These are phyloP conservation scores for zebrafish (Danio rerio) DNA, from an alignment of 2,113 vertebrate genomes.

Conservation along the genomic window GRCz12tu NC_133193.1:15791501-15792000, in stretches of 20 bases:
- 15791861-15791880: not conserved
- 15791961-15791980: too few species aligned
- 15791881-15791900: not conserved
- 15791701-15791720: not conserved
- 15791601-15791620: not conserved
- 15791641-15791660: not conserved
- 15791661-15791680: not conserved
- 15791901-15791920: too few species aligned
- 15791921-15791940: too few species aligned
- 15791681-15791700: not conserved
- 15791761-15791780: slow-evolving; percentile 9
- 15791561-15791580: slow-evolving; percentile 25
- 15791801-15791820: slow-evolving; percentile 21
- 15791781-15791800: slow-evolving; percentile 20
- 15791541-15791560: not conserved
- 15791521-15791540: slow-evolving; percentile 9
- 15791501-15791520: slow-evolving; percentile 26
- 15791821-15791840: not conserved
- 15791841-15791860: not conserved
- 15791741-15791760: slow-evolving; percentile 19
- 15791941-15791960: too few species aligned
- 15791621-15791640: slow-evolving; percentile 16
- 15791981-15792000: too few species aligned
- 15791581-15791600: slow-evolving; percentile 27
- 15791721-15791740: not conserved